Percentiles rank a stretch among this genome's conserved stretches.
phyloP scores from a whole-genome alignment of 2,888 invertebrate genomes.

The Bellardia bayeri region DNA sequence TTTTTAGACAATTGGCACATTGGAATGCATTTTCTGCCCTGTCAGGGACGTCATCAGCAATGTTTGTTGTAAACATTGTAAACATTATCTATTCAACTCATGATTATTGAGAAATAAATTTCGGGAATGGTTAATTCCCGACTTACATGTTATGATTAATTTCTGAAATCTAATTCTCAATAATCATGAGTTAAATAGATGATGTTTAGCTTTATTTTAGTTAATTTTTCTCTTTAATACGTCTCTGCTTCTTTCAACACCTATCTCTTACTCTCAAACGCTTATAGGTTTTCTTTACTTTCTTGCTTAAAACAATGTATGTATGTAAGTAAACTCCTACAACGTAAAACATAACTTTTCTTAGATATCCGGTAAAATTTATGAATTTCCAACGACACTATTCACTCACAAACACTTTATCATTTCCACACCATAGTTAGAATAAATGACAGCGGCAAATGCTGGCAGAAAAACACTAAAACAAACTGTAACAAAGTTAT shows the following conservation, averaged over 20 bases:
- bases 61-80: too few relatives aligned
- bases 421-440: conserved; percentile 72
- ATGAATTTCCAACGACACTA: conserved; percentile 75
- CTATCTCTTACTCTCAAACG: not conserved
- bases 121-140: too few relatives aligned
- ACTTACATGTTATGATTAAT: too few relatives aligned
- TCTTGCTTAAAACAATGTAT: conserved; percentile 9
- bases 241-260: conserved; percentile 12
- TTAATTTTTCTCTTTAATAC: not conserved
- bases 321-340: conserved; percentile 5
- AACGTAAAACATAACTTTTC: conserved; percentile 60
- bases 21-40: too few relatives aligned
- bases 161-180: too few relatives aligned
- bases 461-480: not conserved
- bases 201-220: too few relatives aligned
- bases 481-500: conserved; percentile 33
- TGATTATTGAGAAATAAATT: too few relatives aligned
- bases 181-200: too few relatives aligned
- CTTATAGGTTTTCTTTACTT: conserved; percentile 25
- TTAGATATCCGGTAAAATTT: conserved; percentile 74
- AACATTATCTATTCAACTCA: too few relatives aligned
- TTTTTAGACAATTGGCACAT: too few relatives aligned
- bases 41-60: too few relatives aligned
- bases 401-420: conserved; percentile 74
- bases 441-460: conserved; percentile 48